Base-by-base conservation (phyloP, 2,888 invertebrate genomes). In the Lottia gigantea region DNA sequence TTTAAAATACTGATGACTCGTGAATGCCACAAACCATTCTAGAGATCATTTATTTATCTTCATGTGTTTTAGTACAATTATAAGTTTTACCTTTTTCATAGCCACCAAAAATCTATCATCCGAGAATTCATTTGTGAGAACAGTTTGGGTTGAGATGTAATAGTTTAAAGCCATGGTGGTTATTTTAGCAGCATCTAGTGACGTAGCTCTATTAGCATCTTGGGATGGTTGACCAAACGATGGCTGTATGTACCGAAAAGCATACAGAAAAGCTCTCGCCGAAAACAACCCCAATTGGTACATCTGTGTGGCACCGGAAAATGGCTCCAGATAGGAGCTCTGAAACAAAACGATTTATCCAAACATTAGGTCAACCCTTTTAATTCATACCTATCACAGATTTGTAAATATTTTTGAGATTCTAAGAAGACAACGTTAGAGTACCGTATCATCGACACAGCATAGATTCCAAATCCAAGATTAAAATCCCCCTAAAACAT, bases 261-360 rank as follows among this genome's bases (percentile, higher is more conserved):
- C 83, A 45, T 79, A 75, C 12, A 85, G 70, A 62, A 80, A 75
- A 69, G 82, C 80, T 23, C 76, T 76, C 0, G 81, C 82, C 4
- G 80, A 76, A 64, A 79, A 83, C 12, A 83, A 70, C 1, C 82
- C 80, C 16, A 81, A 75, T 31, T 76, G 70, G 76, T 82, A 83
- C 80, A 84, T 83, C 68, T 81, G 78, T 46, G 76, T 76, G 16
- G 72, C 74, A 11, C 82, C 81, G 12, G 79, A 71, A 1, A 85
- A 68, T 1, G 82, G 78, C 45, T 77, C 64, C 11, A 83, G 73
- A 66, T 74, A 75, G 1, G 82, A 78, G 23, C 73, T 76, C 82
- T 82, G 74, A 3, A 64, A 55, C 3, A 40, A 62, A 62, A 16
- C 12, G 12, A 62, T 49, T 14, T 45, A 15, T 62, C 14, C 31